Conservation (phyloP, 1,140 invertebrate genomes). For the Leptinotarsa undecemlineata region DNA sequence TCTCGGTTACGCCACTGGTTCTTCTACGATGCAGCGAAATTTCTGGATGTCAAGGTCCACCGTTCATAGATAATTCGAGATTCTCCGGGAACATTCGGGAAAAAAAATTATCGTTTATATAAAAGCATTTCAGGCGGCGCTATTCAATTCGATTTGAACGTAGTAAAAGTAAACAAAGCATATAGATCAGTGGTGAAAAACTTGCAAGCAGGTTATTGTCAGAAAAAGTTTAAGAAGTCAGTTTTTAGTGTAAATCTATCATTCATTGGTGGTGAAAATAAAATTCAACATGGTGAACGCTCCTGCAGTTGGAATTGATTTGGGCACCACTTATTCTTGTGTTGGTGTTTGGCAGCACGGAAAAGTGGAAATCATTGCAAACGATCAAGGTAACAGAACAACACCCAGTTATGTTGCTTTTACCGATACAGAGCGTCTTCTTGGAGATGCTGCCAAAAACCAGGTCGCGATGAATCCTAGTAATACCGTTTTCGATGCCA, state of each 20-base stretch:
- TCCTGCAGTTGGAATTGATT: conserved; percentile 85
- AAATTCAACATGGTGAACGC: conserved; percentile 73
- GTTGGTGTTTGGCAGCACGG: conserved; percentile 89
- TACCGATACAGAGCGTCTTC: conserved; percentile 92
- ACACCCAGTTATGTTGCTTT: conserved; percentile 97
- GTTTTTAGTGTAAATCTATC: background rate
- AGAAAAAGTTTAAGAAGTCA: no score
- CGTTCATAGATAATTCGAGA: conserved; percentile 57
- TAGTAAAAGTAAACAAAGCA: background rate
- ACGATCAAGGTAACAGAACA: conserved; percentile 94
- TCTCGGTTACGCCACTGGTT: no score
- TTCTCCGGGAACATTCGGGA: conserved; percentile 67
- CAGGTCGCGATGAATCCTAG: conserved; percentile 86
- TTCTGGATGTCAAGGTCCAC: no score
- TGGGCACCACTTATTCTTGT: conserved; percentile 87
- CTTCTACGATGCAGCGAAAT: no score
- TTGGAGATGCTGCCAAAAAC: conserved; percentile 96
- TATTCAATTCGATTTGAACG: background rate
- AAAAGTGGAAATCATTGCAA: conserved; percentile 90
- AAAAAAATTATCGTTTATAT: conserved; percentile 53
- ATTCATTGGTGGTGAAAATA: conserved; percentile 48
- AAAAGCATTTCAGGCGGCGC: conserved; percentile 49
- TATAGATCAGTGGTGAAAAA: no score
- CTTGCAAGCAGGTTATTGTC: no score
- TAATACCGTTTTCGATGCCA: conserved; percentile 79